Conservation (phyloP, 2,888 invertebrate species). For the Sceliomorpha sp. region DNA sequence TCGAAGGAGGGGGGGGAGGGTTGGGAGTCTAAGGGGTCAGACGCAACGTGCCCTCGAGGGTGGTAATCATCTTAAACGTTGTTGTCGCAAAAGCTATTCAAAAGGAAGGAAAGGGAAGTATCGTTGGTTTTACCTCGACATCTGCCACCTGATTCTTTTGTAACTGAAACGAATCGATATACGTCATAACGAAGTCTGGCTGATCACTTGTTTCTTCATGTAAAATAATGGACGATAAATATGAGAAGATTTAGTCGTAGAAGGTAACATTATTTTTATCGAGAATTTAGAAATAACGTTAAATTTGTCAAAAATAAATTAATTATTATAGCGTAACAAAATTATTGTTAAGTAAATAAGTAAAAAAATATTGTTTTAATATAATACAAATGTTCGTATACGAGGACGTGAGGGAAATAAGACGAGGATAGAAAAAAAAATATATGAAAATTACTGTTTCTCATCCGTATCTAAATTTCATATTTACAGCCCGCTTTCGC, state of each 20-base stretch:
- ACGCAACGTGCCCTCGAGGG: slow-evolving; percentile 60
- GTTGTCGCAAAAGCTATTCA: slow-evolving; percentile 64
- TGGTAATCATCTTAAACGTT: slow-evolving; percentile 77
- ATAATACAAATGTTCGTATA: too few species aligned
- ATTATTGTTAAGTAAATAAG: too few species aligned
- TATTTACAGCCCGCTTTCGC: slow-evolving; percentile 67
- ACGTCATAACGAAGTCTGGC: slow-evolving; percentile 47
- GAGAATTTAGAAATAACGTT: too few species aligned
- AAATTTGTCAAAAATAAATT: too few species aligned
- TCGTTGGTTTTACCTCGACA: slow-evolving; percentile 39
- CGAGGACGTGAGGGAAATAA: too few species aligned
- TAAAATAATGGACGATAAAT: slow-evolving; percentile 31
- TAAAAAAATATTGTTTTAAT: too few species aligned
- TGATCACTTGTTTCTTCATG: slow-evolving; percentile 41
- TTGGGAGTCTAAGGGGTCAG: slow-evolving; percentile 52
- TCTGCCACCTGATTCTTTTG: slow-evolving; percentile 71
- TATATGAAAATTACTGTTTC: slow-evolving; percentile 45
- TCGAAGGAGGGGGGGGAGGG: slow-evolving; percentile 15
- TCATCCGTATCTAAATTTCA: slow-evolving; percentile 63
- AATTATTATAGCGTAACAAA: neutral
- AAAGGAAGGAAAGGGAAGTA: slow-evolving; percentile 22
- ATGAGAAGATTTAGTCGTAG: slow-evolving; percentile 25
- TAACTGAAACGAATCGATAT: slow-evolving; percentile 74
- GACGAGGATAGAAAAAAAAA: neutral
- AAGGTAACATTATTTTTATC: too few species aligned